Base-by-base conservation (phyloP, 1,140 invertebrate species). In the Subanguina moxae region DNA sequence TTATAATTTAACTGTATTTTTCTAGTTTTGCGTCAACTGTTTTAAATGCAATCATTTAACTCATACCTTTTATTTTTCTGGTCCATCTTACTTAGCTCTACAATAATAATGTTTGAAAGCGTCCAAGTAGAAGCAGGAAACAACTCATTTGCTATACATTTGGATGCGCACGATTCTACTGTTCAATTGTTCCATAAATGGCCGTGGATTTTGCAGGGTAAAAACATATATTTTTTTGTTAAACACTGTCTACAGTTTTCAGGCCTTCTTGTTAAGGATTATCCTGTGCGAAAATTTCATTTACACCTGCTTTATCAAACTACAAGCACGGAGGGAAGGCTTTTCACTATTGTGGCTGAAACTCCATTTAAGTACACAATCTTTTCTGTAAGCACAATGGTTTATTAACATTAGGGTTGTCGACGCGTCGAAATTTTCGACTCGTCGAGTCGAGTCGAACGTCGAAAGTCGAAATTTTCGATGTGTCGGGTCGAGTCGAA, bases 161-260 rank as follows among this genome's bases (percentile, higher is more conserved):
- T 38, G 11, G 32, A 38, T 38, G 32, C 32, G 11, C 32, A 3
- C 32, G 32, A 52, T 52, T 52, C 48, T 8, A 52, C n/a, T 5
- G 15, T 52, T 7, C 3, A 52, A 8, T 15, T 52, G 3, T 25
- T 21, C 23, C 48, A 52, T 21, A 52, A 52, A 15, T 52, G 23
- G n/a, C 48, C 48, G 17, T 52, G 48, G 48, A 25, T 52, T 25
- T 15, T 52, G 48, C 48, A 52, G 17, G 48, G 48, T 52, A 52
- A 52, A 3, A 52, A 52, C 23, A 7, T 25, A 19, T 8, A 15
- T 7, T 21, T 21, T 52, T 19, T 52, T 52, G 3, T 52, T 21
- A n/a, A n/a, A n/a, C n/a, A n/a, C n/a, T 21, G 48, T 52, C 8
- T 52, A 52, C 48, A 52, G 43, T 45, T 45, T 45, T 45, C 23